Conservation (phyloP, 1,140 invertebrate species). For the Phymastichus coffea region DNA sequence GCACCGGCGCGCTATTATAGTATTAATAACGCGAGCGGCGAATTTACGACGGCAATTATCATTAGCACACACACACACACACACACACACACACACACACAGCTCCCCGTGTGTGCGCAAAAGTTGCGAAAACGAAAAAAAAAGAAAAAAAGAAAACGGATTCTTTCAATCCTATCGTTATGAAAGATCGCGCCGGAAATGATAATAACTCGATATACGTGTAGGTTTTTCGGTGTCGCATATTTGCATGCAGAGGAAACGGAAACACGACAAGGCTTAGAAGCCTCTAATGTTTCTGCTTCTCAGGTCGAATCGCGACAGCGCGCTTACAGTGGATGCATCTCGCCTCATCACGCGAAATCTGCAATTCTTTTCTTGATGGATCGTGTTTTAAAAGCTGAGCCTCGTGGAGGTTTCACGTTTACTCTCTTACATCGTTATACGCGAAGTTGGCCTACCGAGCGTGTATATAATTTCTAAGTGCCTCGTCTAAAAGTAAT, state of each 20-base stretch:
- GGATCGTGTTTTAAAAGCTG: slow-evolving; percentile 19
- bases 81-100: no score
- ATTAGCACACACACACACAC: slow-evolving; percentile 20
- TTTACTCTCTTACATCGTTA: slow-evolving; percentile 25
- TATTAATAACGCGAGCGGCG: slow-evolving; percentile 22
- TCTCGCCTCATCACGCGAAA: slow-evolving; percentile 16
- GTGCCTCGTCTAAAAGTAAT: no score
- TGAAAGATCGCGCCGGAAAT: slow-evolving; percentile 49
- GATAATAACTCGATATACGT: slow-evolving; percentile 51
- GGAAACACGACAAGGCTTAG: slow-evolving; percentile 44
- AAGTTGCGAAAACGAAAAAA: no score
- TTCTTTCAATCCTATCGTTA: slow-evolving; percentile 32
- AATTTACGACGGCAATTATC: slow-evolving; percentile 27
- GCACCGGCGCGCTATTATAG: background rate
- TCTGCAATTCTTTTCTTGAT: slow-evolving; percentile 6
- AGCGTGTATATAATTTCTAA: no score
- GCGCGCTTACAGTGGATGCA: slow-evolving; percentile 19
- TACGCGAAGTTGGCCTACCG: no score
- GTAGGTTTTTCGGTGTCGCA: slow-evolving; percentile 30
- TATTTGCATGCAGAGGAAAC: slow-evolving; percentile 53
- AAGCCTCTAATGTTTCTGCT: no score
- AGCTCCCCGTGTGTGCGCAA: no score
- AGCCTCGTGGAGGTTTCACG: slow-evolving; percentile 4
- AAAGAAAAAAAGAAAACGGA: slow-evolving; percentile 21
- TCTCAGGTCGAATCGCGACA: background rate